A percentile compares a stretch with the other conserved stretches of the same genome.
Conservation (phyloP, 2,797 vertebrate genomes). For the Brachymystax lenok region DNA sequence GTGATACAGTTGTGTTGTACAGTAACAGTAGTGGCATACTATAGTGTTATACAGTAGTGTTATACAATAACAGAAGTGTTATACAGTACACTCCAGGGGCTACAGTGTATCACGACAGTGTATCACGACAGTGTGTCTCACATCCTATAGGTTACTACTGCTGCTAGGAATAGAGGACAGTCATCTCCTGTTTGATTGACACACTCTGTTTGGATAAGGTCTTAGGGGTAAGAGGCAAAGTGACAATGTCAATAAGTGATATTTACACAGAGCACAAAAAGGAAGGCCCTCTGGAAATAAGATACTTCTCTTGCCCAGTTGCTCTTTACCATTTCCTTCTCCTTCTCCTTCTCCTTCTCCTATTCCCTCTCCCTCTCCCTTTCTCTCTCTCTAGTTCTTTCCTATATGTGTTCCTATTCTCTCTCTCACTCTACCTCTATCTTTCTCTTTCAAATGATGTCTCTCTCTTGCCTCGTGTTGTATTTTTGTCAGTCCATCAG, state of each 20-base stretch:
- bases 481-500: background rate
- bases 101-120: background rate
- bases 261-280: constrained; percentile 55
- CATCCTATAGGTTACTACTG: background rate
- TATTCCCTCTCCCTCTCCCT: background rate
- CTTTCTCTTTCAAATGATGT: background rate
- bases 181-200: constrained; percentile 7
- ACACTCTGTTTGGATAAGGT: constrained; percentile 51
- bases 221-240: constrained; percentile 47
- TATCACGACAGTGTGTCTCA: background rate
- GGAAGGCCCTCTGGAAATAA: constrained; percentile 33
- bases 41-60: no score
- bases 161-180: background rate
- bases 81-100: background rate
- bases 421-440: constrained; percentile 6
- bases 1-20: no score
- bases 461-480: background rate
- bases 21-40: no score
- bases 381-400: background rate
- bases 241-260: constrained; percentile 38
- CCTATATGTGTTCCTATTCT: background rate
- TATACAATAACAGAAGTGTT: no score
- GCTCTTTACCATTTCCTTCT: background rate
- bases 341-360: no score
- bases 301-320: constrained; percentile 33